Evolutionary conservation across 2,113 vertebrate genomes (phyloP).

Genomic region (Rhineura floridana): DNA sequence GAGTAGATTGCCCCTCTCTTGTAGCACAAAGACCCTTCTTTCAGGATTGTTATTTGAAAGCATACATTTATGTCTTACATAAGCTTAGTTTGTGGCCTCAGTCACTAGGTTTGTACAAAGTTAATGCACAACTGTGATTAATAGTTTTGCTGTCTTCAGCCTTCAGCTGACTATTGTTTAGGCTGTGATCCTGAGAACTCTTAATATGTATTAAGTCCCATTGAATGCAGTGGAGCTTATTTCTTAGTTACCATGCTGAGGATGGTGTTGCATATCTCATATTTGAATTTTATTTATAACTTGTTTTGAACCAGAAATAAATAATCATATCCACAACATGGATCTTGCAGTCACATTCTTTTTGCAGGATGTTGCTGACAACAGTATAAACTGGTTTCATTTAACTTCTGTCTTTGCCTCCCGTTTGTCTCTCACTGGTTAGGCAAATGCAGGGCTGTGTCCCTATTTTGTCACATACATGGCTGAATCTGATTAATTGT

Average conservation of each 20-base stretch:
- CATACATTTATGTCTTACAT: background rate
- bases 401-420: background rate
- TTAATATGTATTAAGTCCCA: background rate
- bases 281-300: background rate
- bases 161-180: background rate
- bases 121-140: background rate
- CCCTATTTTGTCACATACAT: constrained; percentile 8
- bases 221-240: background rate
- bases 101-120: rapidly evolving
- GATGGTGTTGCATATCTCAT: constrained; percentile 12
- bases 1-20: background rate
- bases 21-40: background rate
- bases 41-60: background rate
- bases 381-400: constrained; percentile 25
- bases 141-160: background rate
- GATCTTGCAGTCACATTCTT: no score
- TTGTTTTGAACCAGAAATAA: no score
- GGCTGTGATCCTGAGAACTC: background rate
- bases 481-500: constrained; percentile 24
- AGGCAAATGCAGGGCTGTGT: constrained; percentile 18
- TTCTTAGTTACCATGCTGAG: background rate
- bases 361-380: background rate
- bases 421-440: constrained; percentile 1
- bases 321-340: no score
- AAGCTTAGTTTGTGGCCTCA: background rate